A percentile compares a stretch with the other conserved stretches of the same genome.
Evolutionary conservation across 2,888 invertebrate genomes (phyloP).

Genomic region (Agrypnus murinus): DNA sequence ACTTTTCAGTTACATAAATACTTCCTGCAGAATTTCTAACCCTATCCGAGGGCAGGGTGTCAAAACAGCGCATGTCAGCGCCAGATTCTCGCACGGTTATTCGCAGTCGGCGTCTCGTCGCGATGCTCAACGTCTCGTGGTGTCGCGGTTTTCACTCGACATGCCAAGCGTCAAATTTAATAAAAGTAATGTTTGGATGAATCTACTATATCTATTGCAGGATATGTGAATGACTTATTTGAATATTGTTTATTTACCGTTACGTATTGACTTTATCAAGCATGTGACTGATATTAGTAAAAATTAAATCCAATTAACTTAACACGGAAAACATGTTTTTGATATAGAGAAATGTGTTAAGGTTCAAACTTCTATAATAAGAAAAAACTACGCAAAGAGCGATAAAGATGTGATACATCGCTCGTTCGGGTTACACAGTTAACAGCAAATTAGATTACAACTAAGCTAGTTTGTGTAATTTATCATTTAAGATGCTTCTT

Average conservation of each 20-base stretch:
- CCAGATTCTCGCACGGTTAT: conserved; percentile 54
- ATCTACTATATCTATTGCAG: background rate
- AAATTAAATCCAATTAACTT: background rate
- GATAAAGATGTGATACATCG: conserved; percentile 36
- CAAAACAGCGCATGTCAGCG: conserved; percentile 56
- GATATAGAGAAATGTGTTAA: conserved; percentile 9
- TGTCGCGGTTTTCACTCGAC: conserved; percentile 35
- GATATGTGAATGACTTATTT: conserved; percentile 3
- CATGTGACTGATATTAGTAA: background rate
- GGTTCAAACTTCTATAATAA: background rate
- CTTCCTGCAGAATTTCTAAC: conserved; percentile 47
- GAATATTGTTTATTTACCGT: background rate
- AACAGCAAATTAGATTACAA: conserved; percentile 33
- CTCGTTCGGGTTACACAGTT: conserved; percentile 25
- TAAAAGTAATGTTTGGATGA: background rate
- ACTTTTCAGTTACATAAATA: conserved; percentile 38
- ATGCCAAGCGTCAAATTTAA: conserved; percentile 37
- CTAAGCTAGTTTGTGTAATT: conserved; percentile 40
- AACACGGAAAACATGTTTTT: conserved; percentile 4
- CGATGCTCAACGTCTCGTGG: conserved; percentile 54
- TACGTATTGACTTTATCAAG: background rate
- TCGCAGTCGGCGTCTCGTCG: conserved; percentile 54
- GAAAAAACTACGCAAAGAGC: conserved; percentile 1
- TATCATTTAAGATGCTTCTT: conserved; percentile 47
- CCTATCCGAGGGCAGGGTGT: conserved; percentile 47